These are phyloP conservation scores for Balaenoptera acutorostrata DNA, from an alignment of 2,113 vertebrate species.

Conservation along the genomic window DNA sequence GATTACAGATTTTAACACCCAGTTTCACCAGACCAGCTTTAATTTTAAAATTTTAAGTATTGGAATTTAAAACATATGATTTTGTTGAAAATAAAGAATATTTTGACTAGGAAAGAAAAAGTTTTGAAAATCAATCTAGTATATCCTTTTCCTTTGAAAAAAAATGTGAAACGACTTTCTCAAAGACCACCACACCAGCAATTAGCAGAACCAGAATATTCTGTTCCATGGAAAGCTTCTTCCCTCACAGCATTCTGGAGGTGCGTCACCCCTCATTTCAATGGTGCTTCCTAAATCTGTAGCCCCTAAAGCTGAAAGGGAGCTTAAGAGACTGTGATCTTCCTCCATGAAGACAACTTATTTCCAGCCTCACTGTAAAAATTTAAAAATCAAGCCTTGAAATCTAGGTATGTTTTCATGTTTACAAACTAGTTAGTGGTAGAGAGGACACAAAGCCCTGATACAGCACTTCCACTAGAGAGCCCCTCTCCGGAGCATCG, in stretches of 20 bases:
- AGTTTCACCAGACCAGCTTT: not conserved
- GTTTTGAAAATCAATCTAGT: not conserved
- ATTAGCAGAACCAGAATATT: not conserved
- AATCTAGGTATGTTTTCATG: not conserved
- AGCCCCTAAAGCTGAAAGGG: not conserved
- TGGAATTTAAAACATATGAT: not conserved
- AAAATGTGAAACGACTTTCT: not conserved
- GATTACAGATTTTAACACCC: not conserved
- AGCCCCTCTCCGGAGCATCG: fast-evolving
- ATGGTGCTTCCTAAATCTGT: not conserved
- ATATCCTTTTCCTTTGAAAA: not conserved
- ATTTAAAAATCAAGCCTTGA: not conserved
- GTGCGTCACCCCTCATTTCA: fast-evolving
- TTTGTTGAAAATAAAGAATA: not conserved
- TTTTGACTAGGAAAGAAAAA: not conserved
- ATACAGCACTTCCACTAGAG: fast-evolving
- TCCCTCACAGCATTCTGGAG: not conserved
- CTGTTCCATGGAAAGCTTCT: not conserved
- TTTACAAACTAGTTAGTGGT: not conserved
- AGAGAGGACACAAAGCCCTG: not conserved
- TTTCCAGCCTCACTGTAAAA: not conserved
- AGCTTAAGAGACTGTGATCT: not conserved
- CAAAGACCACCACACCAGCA: not conserved
- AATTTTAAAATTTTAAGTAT: not conserved
- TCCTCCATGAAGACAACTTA: not conserved